Base-by-base conservation (phyloP, 2,888 invertebrate genomes). In the Drepanosiphum platanoidis region DNA sequence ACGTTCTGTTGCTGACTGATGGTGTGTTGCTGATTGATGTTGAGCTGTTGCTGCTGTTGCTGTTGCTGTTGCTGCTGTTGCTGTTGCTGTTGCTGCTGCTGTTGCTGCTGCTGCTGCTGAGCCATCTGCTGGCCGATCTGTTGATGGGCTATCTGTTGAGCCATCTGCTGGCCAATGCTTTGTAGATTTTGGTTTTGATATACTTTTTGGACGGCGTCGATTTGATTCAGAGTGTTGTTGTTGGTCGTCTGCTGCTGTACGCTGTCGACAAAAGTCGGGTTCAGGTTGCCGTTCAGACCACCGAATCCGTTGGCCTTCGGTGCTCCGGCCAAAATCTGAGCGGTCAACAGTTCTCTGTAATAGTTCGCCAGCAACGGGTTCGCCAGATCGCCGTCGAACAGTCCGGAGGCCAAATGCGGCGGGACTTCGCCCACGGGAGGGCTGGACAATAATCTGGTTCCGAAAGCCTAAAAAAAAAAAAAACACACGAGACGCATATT, bases 341-440 rank as follows among this genome's bases (percentile, higher is more conserved):
- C 77, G 0, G 84, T 77, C 36, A 84, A 68, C 9, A 84, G n/a
- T 70, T 84, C 84, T 70, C 84, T 75, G n/a, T 84, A 84, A 58
- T 84, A 84, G n/a, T 84, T 84, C 7, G 84, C 77, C 36, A 84
- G 22, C 13, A 83, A 36, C 32, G 75, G 77, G 39, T 70, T 77
- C 3, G 70, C 32, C 70, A 84, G n/a, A 39, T 77, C 84, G 30
- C 77, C 84, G 5, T 84, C 84, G 32, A 84, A 84, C 30, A 84
- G 58, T 39, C 84, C 84, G 36, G 86, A 3, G 46, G 68, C 58
- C 36, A 81, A 46, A 39, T 86, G 78, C 13, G 88, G 87, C 9
- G 88, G 87, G 5, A 87, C 87, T 86, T 88, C 88, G 32, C 87
- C 87, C 1, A 88, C 88, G 18, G 88, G 88, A 22, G 88, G 88